Base-by-base conservation (phyloP, 2,797 vertebrate genomes). In the Pachyuromys duprasi region DNA sequence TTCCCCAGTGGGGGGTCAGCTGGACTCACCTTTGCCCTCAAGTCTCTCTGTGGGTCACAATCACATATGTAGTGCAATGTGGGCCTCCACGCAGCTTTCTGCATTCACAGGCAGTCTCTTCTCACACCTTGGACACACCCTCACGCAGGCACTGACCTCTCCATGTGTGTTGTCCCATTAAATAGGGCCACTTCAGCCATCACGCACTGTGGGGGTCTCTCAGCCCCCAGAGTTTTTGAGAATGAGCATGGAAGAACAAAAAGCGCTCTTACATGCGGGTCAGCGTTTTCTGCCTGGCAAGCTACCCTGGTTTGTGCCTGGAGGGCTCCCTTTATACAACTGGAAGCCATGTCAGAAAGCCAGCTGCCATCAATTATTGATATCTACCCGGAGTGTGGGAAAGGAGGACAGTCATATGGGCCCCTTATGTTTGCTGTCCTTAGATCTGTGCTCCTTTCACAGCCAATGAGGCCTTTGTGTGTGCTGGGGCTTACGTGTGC, bases 301-400 rank as follows among this genome's bases (percentile, higher is more conserved):
- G 24, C 63, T 45, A 26, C 53, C 75, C 55, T 4, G 0, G 53
- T 63, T 82, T 93, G 65, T n/a, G 55, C 31, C 42, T 42, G 1
- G 86, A 55, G 55, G 62, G 11, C 5, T 31, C 31, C 28, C 4
- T 82, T 76, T 60, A 31, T 62, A 67, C 60, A 45, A 86, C 86
- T 84, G 49, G 18, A 55, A 93, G 91, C 95, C 95, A 91, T 63
- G 79, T 60, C 67, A 60, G 74, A 92, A 95, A 92, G 86, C 93
- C 79, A 42, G 31, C 96, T 62, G 55, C 63, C 88, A 95, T 96
- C 92, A 74, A 88, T 84, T 87, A 96, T 33, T 74, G 92, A 90
- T 96, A 83, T 91, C 91, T 89, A 8, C 78, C 83, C 55, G 89
- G 74, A 70, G 87, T 15, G 4, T 78, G 62, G 42, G 63, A 57